Evolutionary conservation across 1,140 invertebrate genomes (phyloP).

Genomic region (Pseudomyrmex sp.): DNA sequence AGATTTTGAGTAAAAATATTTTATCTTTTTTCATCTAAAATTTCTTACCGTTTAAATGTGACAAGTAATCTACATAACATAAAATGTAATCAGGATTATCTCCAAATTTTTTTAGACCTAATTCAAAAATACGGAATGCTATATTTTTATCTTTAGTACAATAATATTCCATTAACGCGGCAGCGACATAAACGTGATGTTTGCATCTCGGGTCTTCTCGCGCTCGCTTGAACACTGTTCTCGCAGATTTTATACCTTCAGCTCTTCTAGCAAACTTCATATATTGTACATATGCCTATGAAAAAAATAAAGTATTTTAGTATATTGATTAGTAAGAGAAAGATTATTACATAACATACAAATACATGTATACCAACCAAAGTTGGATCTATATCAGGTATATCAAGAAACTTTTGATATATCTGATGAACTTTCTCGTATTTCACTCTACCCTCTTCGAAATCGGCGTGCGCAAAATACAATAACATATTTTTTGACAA

Average conservation of each 20-base stretch:
- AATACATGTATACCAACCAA: conserved; percentile 88
- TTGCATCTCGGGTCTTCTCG: conserved; percentile 94
- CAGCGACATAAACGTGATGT: conserved; percentile 98
- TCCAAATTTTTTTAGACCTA: conserved; percentile 98
- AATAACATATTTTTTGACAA: conserved; percentile 96
- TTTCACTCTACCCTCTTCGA: conserved; percentile 98
- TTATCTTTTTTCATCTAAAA: not conserved
- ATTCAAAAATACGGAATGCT: conserved; percentile 98
- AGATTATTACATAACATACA: conserved; percentile 26
- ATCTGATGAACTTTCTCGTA: conserved; percentile 99
- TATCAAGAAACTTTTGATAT: conserved; percentile 96
- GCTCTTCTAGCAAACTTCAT: conserved; percentile 99
- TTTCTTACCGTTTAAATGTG: conserved; percentile 96
- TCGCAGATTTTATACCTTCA: conserved; percentile 98
- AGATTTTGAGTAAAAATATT: not conserved
- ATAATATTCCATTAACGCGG: conserved; percentile 99
- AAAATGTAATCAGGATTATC: conserved; percentile 97
- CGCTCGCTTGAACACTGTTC: conserved; percentile 97
- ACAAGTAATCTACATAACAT: conserved; percentile 98
- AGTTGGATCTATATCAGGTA: conserved; percentile 96
- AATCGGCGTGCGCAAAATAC: conserved; percentile 99
- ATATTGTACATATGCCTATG: conserved; percentile 97
- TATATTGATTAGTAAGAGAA: not conserved
- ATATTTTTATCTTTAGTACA: conserved; percentile 99
- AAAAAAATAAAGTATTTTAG: conserved; percentile 43